Percentiles rank a stretch among this genome's conserved stretches.
Evolutionary conservation across 2,797 vertebrate genomes (phyloP).

Genomic region (Cephalopachus bancanus): DNA sequence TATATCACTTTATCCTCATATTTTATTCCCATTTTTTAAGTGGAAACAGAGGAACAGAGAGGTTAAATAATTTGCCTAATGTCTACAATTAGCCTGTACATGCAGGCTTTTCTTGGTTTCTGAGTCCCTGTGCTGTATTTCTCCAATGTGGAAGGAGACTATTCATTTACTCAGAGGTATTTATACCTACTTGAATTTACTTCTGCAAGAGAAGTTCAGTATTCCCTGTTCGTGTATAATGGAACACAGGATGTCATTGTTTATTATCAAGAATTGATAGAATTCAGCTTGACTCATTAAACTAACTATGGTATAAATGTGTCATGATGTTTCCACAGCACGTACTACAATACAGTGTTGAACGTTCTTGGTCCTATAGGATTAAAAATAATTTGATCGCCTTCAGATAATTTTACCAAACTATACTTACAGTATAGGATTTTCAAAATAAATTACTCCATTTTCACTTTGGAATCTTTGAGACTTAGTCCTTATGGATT

Average conservation of each 20-base stretch:
- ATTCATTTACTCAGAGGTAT: background rate
- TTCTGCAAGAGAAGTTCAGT: background rate
- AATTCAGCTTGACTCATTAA: background rate
- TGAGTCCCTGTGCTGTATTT: background rate
- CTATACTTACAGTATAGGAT: background rate
- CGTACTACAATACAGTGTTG: background rate
- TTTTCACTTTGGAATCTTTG: conserved; percentile 62
- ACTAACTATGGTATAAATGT: background rate
- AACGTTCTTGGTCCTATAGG: background rate
- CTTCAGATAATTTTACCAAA: conserved; percentile 42
- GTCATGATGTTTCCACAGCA: background rate
- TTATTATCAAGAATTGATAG: background rate
- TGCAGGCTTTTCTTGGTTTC: background rate
- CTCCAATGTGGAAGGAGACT: background rate
- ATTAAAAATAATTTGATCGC: conserved; percentile 68
- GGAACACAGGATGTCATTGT: background rate
- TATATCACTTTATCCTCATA: background rate
- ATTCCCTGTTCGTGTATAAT: background rate
- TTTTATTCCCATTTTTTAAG: background rate
- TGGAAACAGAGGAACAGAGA: background rate
- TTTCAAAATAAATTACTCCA: conserved; percentile 62
- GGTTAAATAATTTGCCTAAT: background rate
- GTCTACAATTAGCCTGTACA: background rate
- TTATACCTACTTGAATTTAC: background rate
- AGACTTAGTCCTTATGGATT: conserved; percentile 30